phyloP scores from a whole-genome alignment of 92 coral and sea anemone species.

The Palythoa heliodiscus region DNA sequence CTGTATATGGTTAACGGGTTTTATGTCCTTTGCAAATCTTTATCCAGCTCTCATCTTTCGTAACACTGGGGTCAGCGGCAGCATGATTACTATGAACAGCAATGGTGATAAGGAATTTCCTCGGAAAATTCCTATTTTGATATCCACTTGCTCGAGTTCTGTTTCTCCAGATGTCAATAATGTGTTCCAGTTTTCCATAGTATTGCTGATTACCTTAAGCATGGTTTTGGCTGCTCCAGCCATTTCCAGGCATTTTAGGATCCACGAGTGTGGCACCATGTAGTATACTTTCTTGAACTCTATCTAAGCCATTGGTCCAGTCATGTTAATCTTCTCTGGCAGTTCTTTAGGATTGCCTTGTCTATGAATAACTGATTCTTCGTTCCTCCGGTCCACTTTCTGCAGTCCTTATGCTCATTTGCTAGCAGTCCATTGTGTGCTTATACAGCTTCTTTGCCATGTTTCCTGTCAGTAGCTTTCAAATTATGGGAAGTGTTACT shows the following conservation, averaged over 20 bases:
- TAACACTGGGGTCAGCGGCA: conserved; percentile 34
- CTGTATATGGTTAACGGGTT: too few relatives aligned
- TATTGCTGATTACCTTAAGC: conserved; percentile 22
- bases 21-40: neutral
- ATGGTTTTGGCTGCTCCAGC: conserved; percentile 24
- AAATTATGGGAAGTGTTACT: neutral
- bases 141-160: conserved; percentile 29
- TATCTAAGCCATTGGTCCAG: neutral
- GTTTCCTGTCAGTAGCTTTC: neutral
- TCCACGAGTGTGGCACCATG: conserved; percentile 34
- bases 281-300: neutral
- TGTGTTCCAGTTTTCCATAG: conserved; percentile 36
- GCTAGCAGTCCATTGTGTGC: neutral
- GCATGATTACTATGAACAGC: conserved; percentile 27
- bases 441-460: neutral
- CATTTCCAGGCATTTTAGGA: conserved; percentile 29
- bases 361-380: neutral
- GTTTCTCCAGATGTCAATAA: conserved; percentile 2
- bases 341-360: neutral
- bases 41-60: conserved; percentile 32
- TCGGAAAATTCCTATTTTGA: conserved; percentile 51
- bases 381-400: neutral
- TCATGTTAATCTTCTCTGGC: neutral
- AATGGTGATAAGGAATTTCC: conserved; percentile 52
- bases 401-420: neutral